Evolutionary conservation across 2,888 invertebrate genomes (phyloP), one percentile per base, ranked within the genome.

Genomic region (Tineola bisselliella): DNA sequence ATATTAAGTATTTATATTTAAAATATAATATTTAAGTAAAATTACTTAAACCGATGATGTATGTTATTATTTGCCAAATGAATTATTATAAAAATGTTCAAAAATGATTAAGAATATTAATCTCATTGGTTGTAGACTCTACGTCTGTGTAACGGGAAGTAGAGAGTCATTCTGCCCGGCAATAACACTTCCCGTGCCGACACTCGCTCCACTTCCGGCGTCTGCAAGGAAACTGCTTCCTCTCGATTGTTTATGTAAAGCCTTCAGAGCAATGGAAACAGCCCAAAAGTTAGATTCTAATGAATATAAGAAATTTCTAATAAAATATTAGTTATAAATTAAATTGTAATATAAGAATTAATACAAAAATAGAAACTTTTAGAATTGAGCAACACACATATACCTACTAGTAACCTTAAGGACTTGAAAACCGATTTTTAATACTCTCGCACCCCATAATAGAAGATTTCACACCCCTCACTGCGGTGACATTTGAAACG

Each of bases 401-500:
- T 80, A n/a, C n/a, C n/a, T n/a, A n/a, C n/a, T n/a, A n/a, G n/a
- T n/a, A 84, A 84, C 84, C 81, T 84, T 81, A 84, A 83, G 78
- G 75, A 79, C 74, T 75, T 76, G 72, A 77, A 81, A 77, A 58
- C 6, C 79, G 81, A 79, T 84, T 84, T 86, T 86, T 87, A 84
- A 87, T 84, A 83, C 76, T 81, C 76, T 76, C 74, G 72, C 81
- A 76, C 86, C 82, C 84, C 72, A 74, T 86, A 79, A 84, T 84
- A 82, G 81, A 71, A 75, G 74, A 80, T 79, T 81, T 84, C 77
- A 75, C 84, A 81, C 87, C 81, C 84, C 75, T 65, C 33, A 72
- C 74, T 79, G 84, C 75, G 86, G 84, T 87, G 87, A 87, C 87
- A 87, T 87, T 87, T 87, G 78, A 81, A 80, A 83, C 77, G 77